phyloP scores from a whole-genome alignment of 2,797 vertebrate genomes.

The Gila robusta region DNA sequence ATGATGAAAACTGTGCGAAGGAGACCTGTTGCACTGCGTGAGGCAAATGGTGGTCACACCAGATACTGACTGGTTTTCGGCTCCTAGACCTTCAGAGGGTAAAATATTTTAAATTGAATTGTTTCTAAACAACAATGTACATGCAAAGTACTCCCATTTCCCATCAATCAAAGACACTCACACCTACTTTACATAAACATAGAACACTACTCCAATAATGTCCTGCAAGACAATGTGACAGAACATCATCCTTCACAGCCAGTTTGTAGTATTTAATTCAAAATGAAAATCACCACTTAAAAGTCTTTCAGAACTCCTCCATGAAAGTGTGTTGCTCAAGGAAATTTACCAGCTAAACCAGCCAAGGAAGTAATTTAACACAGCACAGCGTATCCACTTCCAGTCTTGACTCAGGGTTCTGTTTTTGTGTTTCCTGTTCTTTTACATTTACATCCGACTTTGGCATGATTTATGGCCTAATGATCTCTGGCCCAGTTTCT shows the following conservation, averaged over 20 bases:
- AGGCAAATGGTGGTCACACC: no score
- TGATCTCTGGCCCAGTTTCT: constrained; percentile 61
- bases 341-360: constrained; percentile 34
- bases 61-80: no score
- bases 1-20: neutral
- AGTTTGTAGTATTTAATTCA: neutral
- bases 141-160: constrained; percentile 2
- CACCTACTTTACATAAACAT: neutral
- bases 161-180: neutral
- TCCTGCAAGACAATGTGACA: neutral
- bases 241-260: neutral
- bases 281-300: constrained; percentile 7
- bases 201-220: neutral
- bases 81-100: constrained; percentile 33
- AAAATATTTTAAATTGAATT: neutral
- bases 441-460: constrained; percentile 56
- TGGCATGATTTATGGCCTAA: constrained; percentile 63
- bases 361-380: constrained; percentile 48
- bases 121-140: constrained; percentile 15
- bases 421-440: constrained; percentile 54
- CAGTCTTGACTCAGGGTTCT: constrained; percentile 39
- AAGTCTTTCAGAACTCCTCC: constrained; percentile 4
- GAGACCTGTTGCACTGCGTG: no score
- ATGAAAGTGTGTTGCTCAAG: constrained; percentile 34
- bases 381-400: constrained; percentile 39